Percentiles rank a stretch among this genome's conserved stretches.
Conservation (phyloP, 2,113 vertebrate genomes). For the Bostrychus sinensis region DNA sequence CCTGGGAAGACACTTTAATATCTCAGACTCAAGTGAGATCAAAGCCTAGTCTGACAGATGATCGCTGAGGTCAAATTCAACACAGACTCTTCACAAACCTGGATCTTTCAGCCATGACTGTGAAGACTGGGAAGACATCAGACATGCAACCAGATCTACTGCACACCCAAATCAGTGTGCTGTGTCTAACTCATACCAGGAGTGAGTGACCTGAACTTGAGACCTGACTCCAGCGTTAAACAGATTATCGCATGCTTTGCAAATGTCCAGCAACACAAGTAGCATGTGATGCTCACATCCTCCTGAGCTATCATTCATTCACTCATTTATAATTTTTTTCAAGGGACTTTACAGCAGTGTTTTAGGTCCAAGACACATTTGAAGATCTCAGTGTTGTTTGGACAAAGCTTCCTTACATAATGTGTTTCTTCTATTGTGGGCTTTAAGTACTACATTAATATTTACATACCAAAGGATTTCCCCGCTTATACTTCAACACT, state of each 20-base stretch:
- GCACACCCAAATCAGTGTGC: not conserved
- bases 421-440: slow-evolving; percentile 15
- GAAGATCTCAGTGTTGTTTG: slow-evolving; percentile 17
- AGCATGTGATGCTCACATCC: slow-evolving; percentile 32
- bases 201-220: slow-evolving; percentile 26
- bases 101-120: slow-evolving; percentile 12
- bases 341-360: slow-evolving; percentile 5
- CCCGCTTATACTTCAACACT: slow-evolving; percentile 18
- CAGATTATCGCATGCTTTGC: slow-evolving; percentile 18
- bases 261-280: slow-evolving; percentile 23
- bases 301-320: slow-evolving; percentile 32
- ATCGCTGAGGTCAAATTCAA: slow-evolving; percentile 16
- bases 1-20: not conserved
- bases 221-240: slow-evolving; percentile 15
- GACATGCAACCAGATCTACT: slow-evolving; percentile 8
- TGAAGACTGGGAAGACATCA: slow-evolving; percentile 2
- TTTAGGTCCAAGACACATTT: slow-evolving; percentile 5
- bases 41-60: slow-evolving; percentile 6
- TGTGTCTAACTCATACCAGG: slow-evolving; percentile 2
- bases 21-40: not conserved
- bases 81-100: slow-evolving; percentile 25
- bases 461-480: slow-evolving; percentile 60
- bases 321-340: slow-evolving; percentile 19
- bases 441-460: slow-evolving; percentile 52
- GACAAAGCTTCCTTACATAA: slow-evolving; percentile 33